phyloP scores from a whole-genome alignment of 35 echinoderm and acorn worm species.

The Anneissia japonica region DNA sequence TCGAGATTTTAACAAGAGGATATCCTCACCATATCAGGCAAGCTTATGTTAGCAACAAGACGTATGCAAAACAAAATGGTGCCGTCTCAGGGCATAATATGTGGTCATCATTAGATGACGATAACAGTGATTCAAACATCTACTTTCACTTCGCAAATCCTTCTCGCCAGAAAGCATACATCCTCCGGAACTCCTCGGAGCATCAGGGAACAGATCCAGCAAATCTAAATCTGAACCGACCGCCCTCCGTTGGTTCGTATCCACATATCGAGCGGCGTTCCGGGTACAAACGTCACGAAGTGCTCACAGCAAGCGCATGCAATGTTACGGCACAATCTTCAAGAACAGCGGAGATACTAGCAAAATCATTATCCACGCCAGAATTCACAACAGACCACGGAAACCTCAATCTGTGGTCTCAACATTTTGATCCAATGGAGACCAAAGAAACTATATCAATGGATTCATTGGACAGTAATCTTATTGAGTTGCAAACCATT shows the following conservation, averaged over 20 bases:
- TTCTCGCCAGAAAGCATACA: not conserved
- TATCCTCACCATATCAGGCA: not conserved
- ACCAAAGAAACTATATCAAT: not conserved
- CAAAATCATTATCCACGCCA: not conserved
- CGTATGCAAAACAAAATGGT: not conserved
- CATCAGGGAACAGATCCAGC: not conserved
- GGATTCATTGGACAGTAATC: not conserved
- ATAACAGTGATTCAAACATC: not conserved
- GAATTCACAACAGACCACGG: not conserved
- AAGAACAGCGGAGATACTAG: not conserved
- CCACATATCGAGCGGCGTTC: not conserved
- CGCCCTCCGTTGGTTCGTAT: not conserved
- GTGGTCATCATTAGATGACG: not conserved
- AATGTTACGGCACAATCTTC: not conserved
- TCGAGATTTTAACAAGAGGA: not conserved
- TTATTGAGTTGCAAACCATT: not conserved
- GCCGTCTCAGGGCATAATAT: not conserved
- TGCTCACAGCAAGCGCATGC: not conserved
- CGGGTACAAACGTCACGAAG: not conserved
- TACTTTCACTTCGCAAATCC: not conserved
- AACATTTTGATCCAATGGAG: not conserved
- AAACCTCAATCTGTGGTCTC: not conserved
- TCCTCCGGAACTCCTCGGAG: not conserved
- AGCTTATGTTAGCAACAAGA: not conserved
- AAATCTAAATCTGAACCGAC: not conserved